A percentile compares a stretch with the other conserved stretches of the same genome.
Evolutionary conservation across 2,888 invertebrate genomes (phyloP).

Genomic region (Polyommatus iphigenia): DNA sequence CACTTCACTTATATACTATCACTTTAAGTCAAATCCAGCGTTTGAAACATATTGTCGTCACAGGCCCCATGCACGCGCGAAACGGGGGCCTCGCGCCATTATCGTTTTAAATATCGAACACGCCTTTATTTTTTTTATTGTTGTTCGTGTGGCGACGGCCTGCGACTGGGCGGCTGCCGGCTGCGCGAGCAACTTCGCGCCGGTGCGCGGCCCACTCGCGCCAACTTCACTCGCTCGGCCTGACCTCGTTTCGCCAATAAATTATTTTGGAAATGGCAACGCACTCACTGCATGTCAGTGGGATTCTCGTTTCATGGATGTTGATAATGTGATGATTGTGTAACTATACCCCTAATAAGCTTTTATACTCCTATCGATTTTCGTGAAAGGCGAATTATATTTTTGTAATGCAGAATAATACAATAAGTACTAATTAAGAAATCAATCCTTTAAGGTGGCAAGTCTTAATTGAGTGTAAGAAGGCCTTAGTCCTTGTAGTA

Average conservation of each 20-base stretch:
- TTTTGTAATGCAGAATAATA: neutral
- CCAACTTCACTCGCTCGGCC: slow-evolving; percentile 50
- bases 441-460: neutral
- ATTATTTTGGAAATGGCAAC: slow-evolving; percentile 75
- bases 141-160: slow-evolving; percentile 41
- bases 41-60: slow-evolving; percentile 39
- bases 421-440: neutral
- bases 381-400: neutral
- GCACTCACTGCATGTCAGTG: slow-evolving; percentile 49
- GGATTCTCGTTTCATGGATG: slow-evolving; percentile 8
- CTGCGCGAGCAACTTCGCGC: slow-evolving; percentile 51
- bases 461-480: too few relatives aligned
- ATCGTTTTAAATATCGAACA: slow-evolving; percentile 37
- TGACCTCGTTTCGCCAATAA: slow-evolving; percentile 70
- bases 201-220: slow-evolving; percentile 34
- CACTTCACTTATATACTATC: slow-evolving; percentile 39
- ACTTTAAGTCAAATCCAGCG: slow-evolving; percentile 41
- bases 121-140: slow-evolving; percentile 43
- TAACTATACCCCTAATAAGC: neutral
- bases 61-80: slow-evolving; percentile 31
- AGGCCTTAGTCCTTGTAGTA: too few relatives aligned
- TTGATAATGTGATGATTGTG: neutral
- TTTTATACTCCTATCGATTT: neutral
- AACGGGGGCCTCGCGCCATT: slow-evolving; percentile 39
- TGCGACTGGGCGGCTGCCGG: slow-evolving; percentile 45